Conservation (phyloP, 2,113 vertebrate species). For the Anhinga rufa region DNA sequence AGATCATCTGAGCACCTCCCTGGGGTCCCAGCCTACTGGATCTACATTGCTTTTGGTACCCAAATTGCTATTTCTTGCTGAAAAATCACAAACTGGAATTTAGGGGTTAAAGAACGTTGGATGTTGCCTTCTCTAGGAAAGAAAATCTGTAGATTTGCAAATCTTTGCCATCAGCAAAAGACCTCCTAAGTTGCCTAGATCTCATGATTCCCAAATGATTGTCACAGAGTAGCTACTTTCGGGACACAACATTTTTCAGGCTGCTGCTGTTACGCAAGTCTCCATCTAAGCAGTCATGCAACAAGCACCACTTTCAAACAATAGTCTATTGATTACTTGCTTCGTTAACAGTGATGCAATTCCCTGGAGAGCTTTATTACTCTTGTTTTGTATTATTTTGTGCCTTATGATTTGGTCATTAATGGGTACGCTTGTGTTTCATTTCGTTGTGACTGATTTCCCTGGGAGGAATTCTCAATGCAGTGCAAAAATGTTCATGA, state of each 20-base stretch:
- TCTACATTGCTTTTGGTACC: background rate
- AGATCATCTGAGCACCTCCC: too few species aligned
- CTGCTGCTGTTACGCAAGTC: background rate
- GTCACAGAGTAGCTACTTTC: background rate
- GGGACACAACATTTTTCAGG: background rate
- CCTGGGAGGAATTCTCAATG: background rate
- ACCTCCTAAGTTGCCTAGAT: background rate
- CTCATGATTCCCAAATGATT: background rate
- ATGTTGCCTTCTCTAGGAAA: background rate
- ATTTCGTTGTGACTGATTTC: conserved; percentile 14
- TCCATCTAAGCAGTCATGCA: conserved; percentile 4
- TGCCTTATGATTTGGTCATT: conserved; percentile 34
- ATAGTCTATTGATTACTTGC: conserved; percentile 34
- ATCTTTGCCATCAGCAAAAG: background rate
- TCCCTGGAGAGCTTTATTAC: conserved; percentile 14
- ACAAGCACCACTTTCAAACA: conserved; percentile 7
- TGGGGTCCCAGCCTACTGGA: background rate
- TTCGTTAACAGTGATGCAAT: conserved; percentile 16
- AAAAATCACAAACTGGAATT: background rate
- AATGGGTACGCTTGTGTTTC: background rate
- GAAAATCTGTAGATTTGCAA: background rate
- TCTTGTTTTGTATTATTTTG: conserved; percentile 15
- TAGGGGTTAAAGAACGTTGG: background rate
- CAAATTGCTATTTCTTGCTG: background rate
- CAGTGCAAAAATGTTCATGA: background rate